A percentile compares a stretch with the other conserved stretches of the same genome.
These are phyloP conservation scores for Gallinago jamesoni DNA, from an alignment of 2,113 vertebrate species.

Conservation along the genomic window DNA sequence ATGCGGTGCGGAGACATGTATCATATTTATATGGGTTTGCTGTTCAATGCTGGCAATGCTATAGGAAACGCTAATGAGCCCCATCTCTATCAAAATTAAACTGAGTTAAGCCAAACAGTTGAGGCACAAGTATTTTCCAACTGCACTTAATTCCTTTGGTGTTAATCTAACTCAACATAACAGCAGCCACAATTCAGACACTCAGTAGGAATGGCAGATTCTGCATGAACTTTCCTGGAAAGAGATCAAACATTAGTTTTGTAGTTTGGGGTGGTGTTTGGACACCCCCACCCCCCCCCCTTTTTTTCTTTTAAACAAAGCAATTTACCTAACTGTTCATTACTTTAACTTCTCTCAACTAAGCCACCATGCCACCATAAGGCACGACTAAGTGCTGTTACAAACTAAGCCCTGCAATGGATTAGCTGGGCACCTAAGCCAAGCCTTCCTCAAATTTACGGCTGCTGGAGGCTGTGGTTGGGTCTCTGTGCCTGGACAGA, in stretches of 20 bases:
- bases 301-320: not conserved
- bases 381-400: no score
- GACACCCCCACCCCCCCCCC: no score
- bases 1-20: fast-evolving
- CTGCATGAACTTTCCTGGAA: not conserved
- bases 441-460: not conserved
- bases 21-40: not conserved
- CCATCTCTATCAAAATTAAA: not conserved
- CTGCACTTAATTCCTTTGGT: not conserved
- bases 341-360: not conserved
- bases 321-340: not conserved
- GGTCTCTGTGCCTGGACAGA: not conserved
- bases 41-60: not conserved
- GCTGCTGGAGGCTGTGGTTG: not conserved
- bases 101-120: not conserved
- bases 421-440: not conserved
- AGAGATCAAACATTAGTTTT: not conserved
- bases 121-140: not conserved
- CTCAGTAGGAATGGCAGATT: not conserved
- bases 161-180: not conserved
- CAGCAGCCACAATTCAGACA: not conserved
- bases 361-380: not conserved
- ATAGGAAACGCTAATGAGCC: not conserved
- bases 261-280: not conserved
- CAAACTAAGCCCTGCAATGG: not conserved